Conservation (phyloP, 2,888 invertebrate species). For the Ormyrus nitidulus region DNA sequence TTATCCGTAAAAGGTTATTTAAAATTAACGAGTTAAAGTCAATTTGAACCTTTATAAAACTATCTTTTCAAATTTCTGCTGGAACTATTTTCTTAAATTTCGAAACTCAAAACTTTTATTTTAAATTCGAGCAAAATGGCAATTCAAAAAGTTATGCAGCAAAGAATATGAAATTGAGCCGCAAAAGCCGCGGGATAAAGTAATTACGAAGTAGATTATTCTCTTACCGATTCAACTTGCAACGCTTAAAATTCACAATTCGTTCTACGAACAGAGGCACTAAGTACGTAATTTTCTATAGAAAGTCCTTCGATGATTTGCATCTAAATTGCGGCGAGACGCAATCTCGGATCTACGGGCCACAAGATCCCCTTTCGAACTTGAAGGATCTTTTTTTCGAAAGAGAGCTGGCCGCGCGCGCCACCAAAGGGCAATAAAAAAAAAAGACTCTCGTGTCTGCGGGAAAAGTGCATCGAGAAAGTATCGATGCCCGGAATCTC, state of each 20-base stretch:
- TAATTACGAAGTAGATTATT: constrained; percentile 48
- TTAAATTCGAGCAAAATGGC: too few species aligned
- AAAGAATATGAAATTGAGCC: neutral
- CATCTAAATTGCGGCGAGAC: constrained; percentile 55
- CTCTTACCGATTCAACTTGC: constrained; percentile 26
- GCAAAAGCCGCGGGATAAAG: constrained; percentile 2
- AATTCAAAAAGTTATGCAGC: too few species aligned
- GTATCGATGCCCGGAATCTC: constrained; percentile 54
- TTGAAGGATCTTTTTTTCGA: constrained; percentile 35
- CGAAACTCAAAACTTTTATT: too few species aligned
- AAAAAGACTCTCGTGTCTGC: constrained; percentile 13
- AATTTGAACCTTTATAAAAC: too few species aligned
- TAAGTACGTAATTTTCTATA: constrained; percentile 56
- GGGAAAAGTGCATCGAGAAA: constrained; percentile 40
- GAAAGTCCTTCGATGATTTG: constrained; percentile 56
- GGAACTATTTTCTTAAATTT: too few species aligned
- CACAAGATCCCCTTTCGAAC: constrained; percentile 8
- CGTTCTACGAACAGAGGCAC: constrained; percentile 41
- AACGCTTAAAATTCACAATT: constrained; percentile 53
- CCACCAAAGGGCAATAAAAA: constrained; percentile 32
- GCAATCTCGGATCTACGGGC: constrained; percentile 51
- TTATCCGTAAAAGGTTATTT: too few species aligned
- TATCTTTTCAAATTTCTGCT: too few species aligned
- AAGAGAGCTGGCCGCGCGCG: neutral
- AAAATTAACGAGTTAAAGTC: too few species aligned